A percentile compares a stretch with the other conserved stretches of the same genome.
These are phyloP conservation scores for Sciaenops ocellatus DNA, from an alignment of 2,797 vertebrate genomes.

Conservation along the genomic window DNA sequence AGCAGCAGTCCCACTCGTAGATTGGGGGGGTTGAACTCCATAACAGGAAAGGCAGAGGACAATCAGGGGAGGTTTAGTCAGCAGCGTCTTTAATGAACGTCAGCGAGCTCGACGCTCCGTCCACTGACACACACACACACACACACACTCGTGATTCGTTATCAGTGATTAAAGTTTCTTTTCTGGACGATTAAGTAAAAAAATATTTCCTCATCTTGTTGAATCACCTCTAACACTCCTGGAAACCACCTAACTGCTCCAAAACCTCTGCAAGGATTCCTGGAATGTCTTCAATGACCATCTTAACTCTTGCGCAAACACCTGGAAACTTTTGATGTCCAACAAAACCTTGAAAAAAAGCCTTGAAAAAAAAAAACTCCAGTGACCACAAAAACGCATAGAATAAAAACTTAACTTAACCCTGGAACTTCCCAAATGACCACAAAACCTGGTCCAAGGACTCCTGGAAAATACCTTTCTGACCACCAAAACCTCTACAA, in stretches of 20 bases:
- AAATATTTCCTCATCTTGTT: too few species aligned
- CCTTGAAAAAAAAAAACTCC: too few species aligned
- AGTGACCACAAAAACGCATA: too few species aligned
- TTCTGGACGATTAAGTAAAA: not conserved
- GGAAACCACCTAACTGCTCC: not conserved
- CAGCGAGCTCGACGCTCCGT: not conserved
- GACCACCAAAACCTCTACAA: not conserved
- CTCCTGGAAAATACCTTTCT: too few species aligned
- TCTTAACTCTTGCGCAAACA: fast-evolving
- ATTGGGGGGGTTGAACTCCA: constrained; percentile 59
- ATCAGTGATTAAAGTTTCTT: not conserved
- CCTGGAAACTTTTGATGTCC: not conserved
- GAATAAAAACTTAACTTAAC: too few species aligned
- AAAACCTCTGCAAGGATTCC: not conserved
- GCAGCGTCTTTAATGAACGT: not conserved
- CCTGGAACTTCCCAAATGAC: too few species aligned
- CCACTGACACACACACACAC: not conserved
- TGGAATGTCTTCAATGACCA: not conserved
- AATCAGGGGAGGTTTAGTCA: constrained; percentile 78
- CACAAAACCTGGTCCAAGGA: too few species aligned
- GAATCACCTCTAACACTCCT: not conserved
- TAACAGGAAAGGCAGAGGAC: constrained; percentile 82
- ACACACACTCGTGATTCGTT: too few species aligned
- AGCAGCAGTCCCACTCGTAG: constrained; percentile 56
- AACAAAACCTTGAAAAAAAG: not conserved